A percentile compares a stretch with the other conserved stretches of the same genome.
Conservation (phyloP, 2,113 vertebrate species). For the Osmerus mordax region DNA sequence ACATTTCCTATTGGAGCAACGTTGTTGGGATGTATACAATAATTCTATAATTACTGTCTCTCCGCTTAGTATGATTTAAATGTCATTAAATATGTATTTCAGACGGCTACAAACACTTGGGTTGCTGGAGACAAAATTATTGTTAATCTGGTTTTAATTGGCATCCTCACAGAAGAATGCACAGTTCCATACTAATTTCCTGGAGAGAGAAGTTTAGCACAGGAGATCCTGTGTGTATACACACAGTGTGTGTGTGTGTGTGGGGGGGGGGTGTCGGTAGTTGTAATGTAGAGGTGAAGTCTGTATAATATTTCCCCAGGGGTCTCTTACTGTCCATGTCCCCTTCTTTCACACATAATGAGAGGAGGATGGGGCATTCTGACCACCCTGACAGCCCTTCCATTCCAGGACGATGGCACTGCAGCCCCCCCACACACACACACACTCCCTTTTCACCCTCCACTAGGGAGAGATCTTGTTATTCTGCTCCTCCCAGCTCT, state of each 20-base stretch:
- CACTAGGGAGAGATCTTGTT: slow-evolving; percentile 41
- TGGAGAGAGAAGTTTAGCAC: too few species aligned
- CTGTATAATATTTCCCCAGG: slow-evolving; percentile 12
- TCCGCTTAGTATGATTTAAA: too few species aligned
- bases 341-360: slow-evolving; percentile 21
- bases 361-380: slow-evolving; percentile 25
- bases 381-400: slow-evolving; percentile 24
- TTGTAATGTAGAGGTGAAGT: neutral
- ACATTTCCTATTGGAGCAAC: neutral
- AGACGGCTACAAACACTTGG: too few species aligned
- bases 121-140: too few species aligned
- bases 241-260: too few species aligned
- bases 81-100: too few species aligned
- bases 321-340: slow-evolving; percentile 9
- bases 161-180: too few species aligned
- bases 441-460: neutral
- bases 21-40: neutral
- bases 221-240: too few species aligned
- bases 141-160: too few species aligned
- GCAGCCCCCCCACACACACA: slow-evolving; percentile 1
- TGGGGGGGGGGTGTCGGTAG: too few species aligned
- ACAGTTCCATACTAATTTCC: too few species aligned
- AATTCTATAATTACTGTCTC: too few species aligned
- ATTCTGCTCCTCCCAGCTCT: slow-evolving; percentile 42
- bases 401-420: slow-evolving; percentile 17